phyloP scores from a whole-genome alignment of 53 echinoderm and acorn worm species.

The Crossaster papposus region DNA sequence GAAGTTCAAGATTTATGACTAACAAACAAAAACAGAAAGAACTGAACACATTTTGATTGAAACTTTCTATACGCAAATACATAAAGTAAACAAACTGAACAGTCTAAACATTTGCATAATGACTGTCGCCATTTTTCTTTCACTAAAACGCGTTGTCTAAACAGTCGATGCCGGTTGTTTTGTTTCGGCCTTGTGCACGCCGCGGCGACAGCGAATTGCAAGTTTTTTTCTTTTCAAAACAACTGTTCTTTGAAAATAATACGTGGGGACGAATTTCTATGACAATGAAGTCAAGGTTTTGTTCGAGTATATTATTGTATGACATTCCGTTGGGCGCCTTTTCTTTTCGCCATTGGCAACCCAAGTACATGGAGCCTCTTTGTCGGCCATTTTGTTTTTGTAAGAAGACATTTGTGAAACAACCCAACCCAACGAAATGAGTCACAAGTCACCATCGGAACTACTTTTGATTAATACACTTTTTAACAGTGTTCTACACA shows the following conservation, averaged over 20 bases:
- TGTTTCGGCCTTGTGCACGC: neutral
- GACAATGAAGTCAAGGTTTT: slow-evolving; percentile 16
- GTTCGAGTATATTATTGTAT: neutral
- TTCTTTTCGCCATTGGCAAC: slow-evolving; percentile 32
- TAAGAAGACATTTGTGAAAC: neutral
- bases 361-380: neutral
- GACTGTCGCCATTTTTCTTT: neutral
- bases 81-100: neutral
- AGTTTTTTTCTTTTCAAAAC: neutral
- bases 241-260: neutral
- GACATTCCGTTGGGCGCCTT: slow-evolving; percentile 26
- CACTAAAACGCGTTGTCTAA: neutral
- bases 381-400: slow-evolving; percentile 1
- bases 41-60: neutral
- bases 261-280: neutral
- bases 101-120: neutral
- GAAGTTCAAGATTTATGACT: neutral
- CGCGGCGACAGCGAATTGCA: neutral
- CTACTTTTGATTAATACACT: too few relatives aligned
- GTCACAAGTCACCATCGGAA: too few relatives aligned
- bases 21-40: neutral
- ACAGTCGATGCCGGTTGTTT: neutral
- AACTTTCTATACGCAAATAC: neutral
- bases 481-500: too few relatives aligned
- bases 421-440: too few relatives aligned